Percentiles rank a stretch among this genome's conserved stretches.
Evolutionary conservation across 2,888 invertebrate species (phyloP).

Genomic region (Callimorpha dominula): DNA sequence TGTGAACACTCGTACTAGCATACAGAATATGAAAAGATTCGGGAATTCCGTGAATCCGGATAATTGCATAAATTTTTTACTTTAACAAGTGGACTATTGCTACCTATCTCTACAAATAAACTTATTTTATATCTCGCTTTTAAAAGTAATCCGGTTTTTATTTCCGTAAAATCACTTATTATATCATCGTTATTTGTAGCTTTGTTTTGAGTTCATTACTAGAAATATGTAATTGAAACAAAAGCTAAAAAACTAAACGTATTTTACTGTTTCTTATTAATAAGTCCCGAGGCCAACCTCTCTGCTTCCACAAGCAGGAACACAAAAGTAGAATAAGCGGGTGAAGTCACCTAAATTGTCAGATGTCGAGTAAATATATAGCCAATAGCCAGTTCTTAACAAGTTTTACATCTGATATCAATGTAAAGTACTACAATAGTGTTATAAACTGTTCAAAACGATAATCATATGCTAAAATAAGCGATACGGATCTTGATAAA

Average conservation of each 20-base stretch:
- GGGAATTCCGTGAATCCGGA: not conserved
- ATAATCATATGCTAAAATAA: conserved; percentile 8
- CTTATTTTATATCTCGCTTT: not conserved
- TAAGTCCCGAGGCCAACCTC: not conserved
- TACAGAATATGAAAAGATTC: not conserved
- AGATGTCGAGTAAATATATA: not conserved
- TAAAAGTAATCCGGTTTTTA: not conserved
- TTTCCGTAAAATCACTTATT: not conserved
- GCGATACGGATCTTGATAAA: conserved; percentile 29
- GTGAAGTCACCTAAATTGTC: not conserved
- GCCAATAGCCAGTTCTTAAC: not conserved
- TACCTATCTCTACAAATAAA: no score
- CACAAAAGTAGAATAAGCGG: not conserved
- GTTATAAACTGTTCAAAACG: conserved; percentile 8
- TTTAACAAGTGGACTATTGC: not conserved
- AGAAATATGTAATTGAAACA: not conserved
- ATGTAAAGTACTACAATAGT: not conserved
- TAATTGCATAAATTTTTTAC: not conserved
- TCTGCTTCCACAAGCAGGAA: not conserved
- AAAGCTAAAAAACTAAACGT: not conserved
- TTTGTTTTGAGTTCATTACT: not conserved
- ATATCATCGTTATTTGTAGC: not conserved
- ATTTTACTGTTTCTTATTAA: not conserved
- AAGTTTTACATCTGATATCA: not conserved
- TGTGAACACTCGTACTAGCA: not conserved